Evolutionary conservation across 2,888 invertebrate genomes (phyloP).

Genomic region (Ormyrus thymus): DNA sequence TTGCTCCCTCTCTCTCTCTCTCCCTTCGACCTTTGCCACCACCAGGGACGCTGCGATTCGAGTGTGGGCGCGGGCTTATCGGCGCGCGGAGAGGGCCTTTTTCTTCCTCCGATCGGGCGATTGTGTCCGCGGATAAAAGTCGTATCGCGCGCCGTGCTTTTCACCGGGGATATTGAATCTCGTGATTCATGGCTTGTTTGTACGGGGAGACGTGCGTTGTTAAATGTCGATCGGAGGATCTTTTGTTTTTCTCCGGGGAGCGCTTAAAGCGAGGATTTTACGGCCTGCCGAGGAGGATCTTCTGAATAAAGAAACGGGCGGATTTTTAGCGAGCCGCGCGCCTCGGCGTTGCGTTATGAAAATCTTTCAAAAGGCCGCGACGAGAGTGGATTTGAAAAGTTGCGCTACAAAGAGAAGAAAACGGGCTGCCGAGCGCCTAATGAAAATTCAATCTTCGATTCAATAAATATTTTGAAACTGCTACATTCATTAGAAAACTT

Average conservation of each 20-base stretch:
- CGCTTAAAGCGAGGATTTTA: not conserved
- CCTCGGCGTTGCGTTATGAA: too few species aligned
- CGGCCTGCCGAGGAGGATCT: too few species aligned
- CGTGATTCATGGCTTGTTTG: conserved; percentile 21
- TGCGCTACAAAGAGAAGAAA: too few species aligned
- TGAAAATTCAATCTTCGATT: too few species aligned
- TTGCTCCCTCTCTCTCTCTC: not conserved
- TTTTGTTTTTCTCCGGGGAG: not conserved
- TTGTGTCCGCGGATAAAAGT: not conserved
- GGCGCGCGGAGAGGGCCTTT: not conserved
- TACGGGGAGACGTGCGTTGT: not conserved
- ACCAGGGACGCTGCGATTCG: not conserved
- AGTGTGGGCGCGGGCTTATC: not conserved
- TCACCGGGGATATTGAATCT: not conserved
- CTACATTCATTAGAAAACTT: too few species aligned
- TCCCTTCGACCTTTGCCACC: conserved; percentile 24
- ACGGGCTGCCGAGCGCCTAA: too few species aligned
- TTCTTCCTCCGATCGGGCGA: not conserved
- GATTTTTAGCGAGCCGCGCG: too few species aligned
- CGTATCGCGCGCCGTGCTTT: conserved; percentile 5
- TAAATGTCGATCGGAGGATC: not conserved
- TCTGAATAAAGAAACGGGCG: too few species aligned
- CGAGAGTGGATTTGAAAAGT: too few species aligned
- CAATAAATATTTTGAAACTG: too few species aligned
- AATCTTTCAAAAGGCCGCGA: too few species aligned